phyloP scores from a whole-genome alignment of 2,888 invertebrate species.

The Platycheirus albimanus region DNA sequence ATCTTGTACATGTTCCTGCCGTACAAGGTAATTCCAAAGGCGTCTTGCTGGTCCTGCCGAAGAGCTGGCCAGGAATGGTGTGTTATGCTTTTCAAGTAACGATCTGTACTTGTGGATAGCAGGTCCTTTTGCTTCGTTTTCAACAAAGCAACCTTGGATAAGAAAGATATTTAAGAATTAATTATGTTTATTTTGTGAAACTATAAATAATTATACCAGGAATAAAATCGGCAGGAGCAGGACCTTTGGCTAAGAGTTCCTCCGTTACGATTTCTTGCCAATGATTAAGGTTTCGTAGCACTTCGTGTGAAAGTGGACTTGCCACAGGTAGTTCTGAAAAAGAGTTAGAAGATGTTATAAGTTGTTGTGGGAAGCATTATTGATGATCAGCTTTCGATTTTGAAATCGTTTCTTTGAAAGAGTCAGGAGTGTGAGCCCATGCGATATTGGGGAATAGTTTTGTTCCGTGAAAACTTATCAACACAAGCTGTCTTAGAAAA shows the following conservation, averaged over 20 bases:
- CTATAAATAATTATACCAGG: constrained; percentile 84
- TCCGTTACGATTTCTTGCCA: constrained; percentile 94
- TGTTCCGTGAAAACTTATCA: too few relatives aligned
- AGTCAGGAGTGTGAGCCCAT: too few relatives aligned
- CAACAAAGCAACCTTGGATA: constrained; percentile 89
- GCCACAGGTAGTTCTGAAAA: constrained; percentile 93
- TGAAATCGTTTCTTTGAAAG: too few relatives aligned
- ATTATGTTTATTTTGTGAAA: too few relatives aligned
- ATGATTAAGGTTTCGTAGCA: constrained; percentile 91
- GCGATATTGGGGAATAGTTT: too few relatives aligned
- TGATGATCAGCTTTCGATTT: not conserved
- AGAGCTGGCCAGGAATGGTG: constrained; percentile 92
- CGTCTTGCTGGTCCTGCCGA: constrained; percentile 90
- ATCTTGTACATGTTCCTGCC: constrained; percentile 96
- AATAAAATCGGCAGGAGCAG: constrained; percentile 93
- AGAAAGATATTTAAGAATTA: too few relatives aligned
- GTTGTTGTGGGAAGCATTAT: not conserved
- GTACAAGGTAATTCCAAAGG: constrained; percentile 96
- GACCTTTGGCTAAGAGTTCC: constrained; percentile 89
- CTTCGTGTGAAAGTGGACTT: constrained; percentile 95
- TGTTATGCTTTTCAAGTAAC: constrained; percentile 95
- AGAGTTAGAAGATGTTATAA: too few relatives aligned
- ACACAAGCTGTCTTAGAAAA: too few relatives aligned
- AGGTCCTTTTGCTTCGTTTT: constrained; percentile 89
- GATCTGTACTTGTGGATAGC: constrained; percentile 96